phyloP scores from a whole-genome alignment of 2,888 invertebrate species.

The Dynastes maya region DNA sequence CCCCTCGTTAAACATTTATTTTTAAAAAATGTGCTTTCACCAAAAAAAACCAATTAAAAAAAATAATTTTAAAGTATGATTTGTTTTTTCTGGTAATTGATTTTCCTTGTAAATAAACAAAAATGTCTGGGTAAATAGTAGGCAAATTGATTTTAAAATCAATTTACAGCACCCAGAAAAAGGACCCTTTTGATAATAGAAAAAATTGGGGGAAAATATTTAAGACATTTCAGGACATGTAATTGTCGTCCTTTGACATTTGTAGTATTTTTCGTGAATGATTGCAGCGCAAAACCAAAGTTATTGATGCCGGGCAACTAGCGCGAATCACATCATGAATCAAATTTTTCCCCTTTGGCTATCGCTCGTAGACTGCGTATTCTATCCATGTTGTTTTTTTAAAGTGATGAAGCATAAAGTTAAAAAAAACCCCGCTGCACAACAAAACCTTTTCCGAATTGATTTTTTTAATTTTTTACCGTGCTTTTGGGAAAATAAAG shows the following conservation, averaged over 20 bases:
- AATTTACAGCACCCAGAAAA: too few species aligned
- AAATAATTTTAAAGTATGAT: too few species aligned
- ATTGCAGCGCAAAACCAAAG: slow-evolving; percentile 62
- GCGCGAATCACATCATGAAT: slow-evolving; percentile 68
- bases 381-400: slow-evolving; percentile 62
- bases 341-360: slow-evolving; percentile 67
- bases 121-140: too few species aligned
- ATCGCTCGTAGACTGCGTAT: slow-evolving; percentile 66
- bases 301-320: slow-evolving; percentile 67
- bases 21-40: too few species aligned
- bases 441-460: slow-evolving; percentile 27
- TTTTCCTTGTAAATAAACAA: too few species aligned
- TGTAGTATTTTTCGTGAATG: slow-evolving; percentile 63
- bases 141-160: too few species aligned
- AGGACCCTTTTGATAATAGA: too few species aligned
- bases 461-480: too few species aligned
- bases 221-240: slow-evolving; percentile 53
- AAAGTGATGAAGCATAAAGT: slow-evolving; percentile 45
- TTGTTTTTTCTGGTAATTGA: too few species aligned
- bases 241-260: slow-evolving; percentile 62
- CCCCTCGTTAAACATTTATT: too few species aligned
- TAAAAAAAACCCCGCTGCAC: slow-evolving; percentile 26
- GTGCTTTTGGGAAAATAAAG: background rate
- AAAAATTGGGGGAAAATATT: slow-evolving; percentile 27
- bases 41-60: too few species aligned